Base-by-base conservation (phyloP, 2,888 invertebrate genomes). In the Hoplodrina ambigua region DNA sequence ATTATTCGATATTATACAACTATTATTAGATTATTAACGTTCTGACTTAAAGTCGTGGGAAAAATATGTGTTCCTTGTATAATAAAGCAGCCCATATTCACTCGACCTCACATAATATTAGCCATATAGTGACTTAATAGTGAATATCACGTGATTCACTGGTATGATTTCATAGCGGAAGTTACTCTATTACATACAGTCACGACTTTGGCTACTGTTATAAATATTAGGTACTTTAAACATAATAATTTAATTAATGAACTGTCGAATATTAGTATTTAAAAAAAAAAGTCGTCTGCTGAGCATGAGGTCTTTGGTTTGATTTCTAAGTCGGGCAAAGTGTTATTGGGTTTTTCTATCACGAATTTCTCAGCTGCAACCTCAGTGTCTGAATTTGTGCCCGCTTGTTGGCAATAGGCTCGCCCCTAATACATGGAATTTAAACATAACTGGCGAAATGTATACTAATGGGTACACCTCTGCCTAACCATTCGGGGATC, bases 111-210 rank as follows among this genome's bases (percentile, higher is more conserved):
- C 76, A 84, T 85, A 41, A 41, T 41, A 86, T 85, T 74, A 68
- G 72, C 72, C 74, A 83, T 81, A 84, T 81, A 85, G 84, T 81
- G 74, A 82, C 81, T 85, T 81, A 75, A 79, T 85, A 81, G 80
- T 85, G 82, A 83, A 81, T 84, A 84, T 82, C 71, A 78, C 70
- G 80, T 75, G 88, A 88, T 83, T 87, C 88, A 87, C 80, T 78
- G 58, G 64, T 80, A 74, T 74, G 85, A 89, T 85, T 87, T 86
- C 86, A 87, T 86, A 77, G 81, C 86, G 88, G 89, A 90, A 87
- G 86, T 84, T 63, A 74, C 82, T 84, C 77, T 79, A 84, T 86
- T 80, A 85, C 78, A 78, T 55, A 76, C 68, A 81, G 82, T 85
- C 90, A 88, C 88, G 89, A 88, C 68, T 81, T 69, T 52, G 65